Percentiles rank a stretch among this genome's conserved stretches.
These are phyloP conservation scores for Microcebus griseorufus DNA, from an alignment of 2,113 vertebrate species.

Conservation along the genomic window DNA sequence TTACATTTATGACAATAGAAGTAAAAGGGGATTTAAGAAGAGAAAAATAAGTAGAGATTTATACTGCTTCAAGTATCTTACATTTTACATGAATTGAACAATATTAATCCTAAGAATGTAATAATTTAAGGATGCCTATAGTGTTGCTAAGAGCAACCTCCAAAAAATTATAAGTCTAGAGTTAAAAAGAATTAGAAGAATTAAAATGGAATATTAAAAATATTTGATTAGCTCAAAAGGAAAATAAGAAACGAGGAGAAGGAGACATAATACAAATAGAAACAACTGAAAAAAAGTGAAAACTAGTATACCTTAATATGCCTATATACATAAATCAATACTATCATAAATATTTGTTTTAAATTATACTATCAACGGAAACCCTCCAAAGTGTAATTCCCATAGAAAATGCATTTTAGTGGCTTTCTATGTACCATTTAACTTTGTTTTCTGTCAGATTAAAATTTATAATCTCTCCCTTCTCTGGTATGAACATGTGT, in stretches of 20 bases:
- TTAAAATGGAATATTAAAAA: not conserved
- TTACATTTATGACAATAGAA: not conserved
- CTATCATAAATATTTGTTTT: not conserved
- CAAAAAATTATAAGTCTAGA: not conserved
- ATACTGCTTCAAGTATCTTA: not conserved
- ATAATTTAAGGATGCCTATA: not conserved
- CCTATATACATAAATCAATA: not conserved
- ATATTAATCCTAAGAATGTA: not conserved
- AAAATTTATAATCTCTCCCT: not conserved
- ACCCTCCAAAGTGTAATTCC: not conserved
- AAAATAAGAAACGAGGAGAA: not conserved
- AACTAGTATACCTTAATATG: not conserved
- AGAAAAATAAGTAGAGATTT: not conserved
- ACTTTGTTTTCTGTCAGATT: not conserved
- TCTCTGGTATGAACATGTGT: not conserved
- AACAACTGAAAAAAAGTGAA: not conserved
- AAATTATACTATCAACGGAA: not conserved
- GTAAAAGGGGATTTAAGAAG: not conserved
- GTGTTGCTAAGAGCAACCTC: not conserved
- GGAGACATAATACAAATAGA: not conserved
- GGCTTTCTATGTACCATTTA: not conserved
- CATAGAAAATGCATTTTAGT: not conserved
- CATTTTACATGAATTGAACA: not conserved
- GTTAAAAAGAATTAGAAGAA: not conserved
- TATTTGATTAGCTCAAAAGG: not conserved